Conservation (phyloP, 2,113 vertebrate genomes). For the Potamarius usumacintae region DNA sequence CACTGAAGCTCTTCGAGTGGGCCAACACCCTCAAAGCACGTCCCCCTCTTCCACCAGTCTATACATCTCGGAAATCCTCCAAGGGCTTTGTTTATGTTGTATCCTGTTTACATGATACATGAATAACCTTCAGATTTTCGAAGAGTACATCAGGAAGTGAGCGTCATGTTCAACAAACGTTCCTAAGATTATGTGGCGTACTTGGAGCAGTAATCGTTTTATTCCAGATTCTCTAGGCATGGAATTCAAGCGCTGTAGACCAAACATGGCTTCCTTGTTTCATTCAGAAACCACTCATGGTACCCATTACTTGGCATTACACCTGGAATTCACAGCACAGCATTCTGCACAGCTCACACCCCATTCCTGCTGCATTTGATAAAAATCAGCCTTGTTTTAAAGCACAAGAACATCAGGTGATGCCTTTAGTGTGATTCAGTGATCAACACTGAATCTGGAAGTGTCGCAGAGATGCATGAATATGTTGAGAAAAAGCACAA, state of each 20-base stretch:
- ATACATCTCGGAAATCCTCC: not conserved
- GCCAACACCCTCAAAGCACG: not conserved
- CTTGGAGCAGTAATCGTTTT: not conserved
- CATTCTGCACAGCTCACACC: not conserved
- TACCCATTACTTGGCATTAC: not conserved
- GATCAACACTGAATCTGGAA: not conserved
- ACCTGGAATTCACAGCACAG: not conserved
- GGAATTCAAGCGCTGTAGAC: not conserved
- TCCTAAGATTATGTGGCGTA: too few species aligned
- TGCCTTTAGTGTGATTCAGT: not conserved
- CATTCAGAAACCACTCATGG: not conserved
- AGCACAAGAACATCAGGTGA: too few species aligned
- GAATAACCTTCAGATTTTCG: not conserved
- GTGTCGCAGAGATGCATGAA: not conserved
- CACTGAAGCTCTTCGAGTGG: not conserved
- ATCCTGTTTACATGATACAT: not conserved
- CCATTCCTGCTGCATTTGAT: not conserved
- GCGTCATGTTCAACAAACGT: not conserved
- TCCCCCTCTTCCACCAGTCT: not conserved
- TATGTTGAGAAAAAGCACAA: not conserved
- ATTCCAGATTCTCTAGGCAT: not conserved
- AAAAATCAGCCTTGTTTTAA: not conserved
- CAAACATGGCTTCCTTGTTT: not conserved
- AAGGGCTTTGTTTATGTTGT: not conserved
- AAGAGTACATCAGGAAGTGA: too few species aligned